Conservation (phyloP, 92 coral and sea anemone genomes). For the Ricordea florida region DNA sequence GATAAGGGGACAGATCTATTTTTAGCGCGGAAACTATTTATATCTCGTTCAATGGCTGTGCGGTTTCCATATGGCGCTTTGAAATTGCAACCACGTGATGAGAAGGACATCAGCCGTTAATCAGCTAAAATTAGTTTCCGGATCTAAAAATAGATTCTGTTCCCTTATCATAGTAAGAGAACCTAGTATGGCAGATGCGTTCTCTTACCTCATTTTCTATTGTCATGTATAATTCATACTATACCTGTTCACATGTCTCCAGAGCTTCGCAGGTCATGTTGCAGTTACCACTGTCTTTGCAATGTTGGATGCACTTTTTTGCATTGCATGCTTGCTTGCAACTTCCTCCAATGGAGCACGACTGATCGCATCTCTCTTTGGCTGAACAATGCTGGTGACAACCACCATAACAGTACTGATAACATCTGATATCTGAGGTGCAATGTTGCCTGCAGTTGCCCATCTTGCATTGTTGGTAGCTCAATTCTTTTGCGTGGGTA, state of each 20-base stretch:
- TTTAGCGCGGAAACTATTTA: too few species aligned
- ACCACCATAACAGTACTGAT: conserved; percentile 22
- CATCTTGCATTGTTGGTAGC: conserved; percentile 10
- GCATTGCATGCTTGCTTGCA: conserved; percentile 8
- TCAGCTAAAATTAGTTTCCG: too few species aligned
- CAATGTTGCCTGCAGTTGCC: conserved; percentile 30
- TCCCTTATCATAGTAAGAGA: too few species aligned
- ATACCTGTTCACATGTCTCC: conserved; percentile 14
- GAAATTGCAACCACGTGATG: too few species aligned
- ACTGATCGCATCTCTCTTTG: conserved; percentile 16
- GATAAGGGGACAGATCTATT: too few species aligned
- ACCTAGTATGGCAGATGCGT: too few species aligned
- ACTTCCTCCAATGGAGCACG: conserved; percentile 5
- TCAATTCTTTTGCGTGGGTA: neutral
- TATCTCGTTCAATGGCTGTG: too few species aligned
- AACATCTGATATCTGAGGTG: conserved; percentile 1
- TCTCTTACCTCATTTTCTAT: too few species aligned
- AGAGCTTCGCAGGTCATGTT: conserved; percentile 23
- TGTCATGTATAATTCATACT: too few species aligned
- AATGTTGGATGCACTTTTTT: conserved; percentile 7
- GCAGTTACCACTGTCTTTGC: neutral
- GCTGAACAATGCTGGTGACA: conserved; percentile 10
- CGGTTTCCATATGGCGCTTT: too few species aligned
- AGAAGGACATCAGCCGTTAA: too few species aligned
- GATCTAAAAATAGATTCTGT: too few species aligned